These are phyloP conservation scores for Buphagus erythrorhynchus DNA, from an alignment of 2,797 vertebrate genomes.

Conservation along the genomic window DNA sequence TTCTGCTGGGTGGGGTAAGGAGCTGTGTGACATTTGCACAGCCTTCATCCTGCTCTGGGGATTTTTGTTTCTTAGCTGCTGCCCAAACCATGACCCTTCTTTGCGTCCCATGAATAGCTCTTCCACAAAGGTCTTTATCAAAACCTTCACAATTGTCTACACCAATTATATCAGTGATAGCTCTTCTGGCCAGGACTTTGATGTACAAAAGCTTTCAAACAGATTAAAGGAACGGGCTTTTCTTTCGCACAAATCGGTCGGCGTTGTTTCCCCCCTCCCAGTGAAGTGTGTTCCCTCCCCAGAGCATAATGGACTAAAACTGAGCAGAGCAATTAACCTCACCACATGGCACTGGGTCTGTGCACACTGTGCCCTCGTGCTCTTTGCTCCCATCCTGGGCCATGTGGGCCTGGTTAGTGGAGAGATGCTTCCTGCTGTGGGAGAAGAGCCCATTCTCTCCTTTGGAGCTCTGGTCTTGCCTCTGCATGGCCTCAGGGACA, in stretches of 20 bases:
- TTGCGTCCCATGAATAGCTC: not conserved
- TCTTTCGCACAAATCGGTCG: accelerated
- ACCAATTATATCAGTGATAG: not conserved
- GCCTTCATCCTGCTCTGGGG: not conserved
- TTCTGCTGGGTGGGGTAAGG: not conserved
- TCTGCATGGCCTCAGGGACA: accelerated
- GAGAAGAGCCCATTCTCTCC: accelerated
- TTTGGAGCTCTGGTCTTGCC: not conserved
- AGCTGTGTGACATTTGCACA: accelerated
- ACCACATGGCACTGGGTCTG: not conserved
- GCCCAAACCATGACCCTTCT: not conserved
- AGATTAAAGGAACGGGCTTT: not conserved
- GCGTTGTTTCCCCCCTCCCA: accelerated
- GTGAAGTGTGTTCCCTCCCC: not conserved
- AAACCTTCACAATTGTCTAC: not conserved
- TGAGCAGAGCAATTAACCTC: not conserved
- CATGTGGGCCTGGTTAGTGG: accelerated
- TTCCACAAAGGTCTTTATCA: not conserved
- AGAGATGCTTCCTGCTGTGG: accelerated
- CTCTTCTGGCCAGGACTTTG: not conserved
- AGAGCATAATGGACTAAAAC: not conserved
- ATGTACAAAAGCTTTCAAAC: not conserved
- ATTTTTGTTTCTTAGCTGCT: not conserved
- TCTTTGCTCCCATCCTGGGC: not conserved
- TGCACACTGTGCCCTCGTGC: accelerated